Percentiles rank a stretch among this genome's conserved stretches.
These are phyloP conservation scores for Orestias chungarensis DNA, from an alignment of 2,797 vertebrate species.

Conservation along the genomic window DNA sequence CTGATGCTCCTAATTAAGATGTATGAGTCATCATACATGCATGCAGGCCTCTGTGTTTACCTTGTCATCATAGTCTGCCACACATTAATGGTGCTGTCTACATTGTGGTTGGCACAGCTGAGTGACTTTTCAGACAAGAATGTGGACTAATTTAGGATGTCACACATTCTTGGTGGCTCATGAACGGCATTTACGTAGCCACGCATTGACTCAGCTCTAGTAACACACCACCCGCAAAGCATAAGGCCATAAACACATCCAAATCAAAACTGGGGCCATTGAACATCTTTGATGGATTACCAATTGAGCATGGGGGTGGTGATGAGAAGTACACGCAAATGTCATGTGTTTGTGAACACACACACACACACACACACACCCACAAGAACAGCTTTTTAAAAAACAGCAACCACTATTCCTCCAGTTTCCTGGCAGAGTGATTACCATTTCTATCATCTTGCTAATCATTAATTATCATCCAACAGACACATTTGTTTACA, in stretches of 20 bases:
- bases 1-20: conserved; percentile 77
- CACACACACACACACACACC: conserved; percentile 15
- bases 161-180: conserved; percentile 54
- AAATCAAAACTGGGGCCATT: conserved; percentile 21
- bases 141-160: conserved; percentile 74
- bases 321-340: conserved; percentile 56
- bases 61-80: conserved; percentile 61
- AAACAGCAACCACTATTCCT: conserved; percentile 35
- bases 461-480: conserved; percentile 59
- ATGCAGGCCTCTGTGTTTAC: conserved; percentile 27
- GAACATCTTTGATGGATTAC: conserved; percentile 53
- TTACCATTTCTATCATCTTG: conserved; percentile 53
- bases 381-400: conserved; percentile 17
- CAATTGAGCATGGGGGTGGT: conserved; percentile 56
- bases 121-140: conserved; percentile 58
- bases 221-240: conserved; percentile 7
- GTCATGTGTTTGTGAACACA: conserved; percentile 43
- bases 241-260: conserved; percentile 18
- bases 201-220: conserved; percentile 40
- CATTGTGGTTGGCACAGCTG: conserved; percentile 60
- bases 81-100: conserved; percentile 66
- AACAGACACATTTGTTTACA: conserved; percentile 51
- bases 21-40: conserved; percentile 67
- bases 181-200: conserved; percentile 24
- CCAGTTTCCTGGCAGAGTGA: conserved; percentile 49